Conservation (phyloP, 2,797 vertebrate species). For the Tadarida brasiliensis region DNA sequence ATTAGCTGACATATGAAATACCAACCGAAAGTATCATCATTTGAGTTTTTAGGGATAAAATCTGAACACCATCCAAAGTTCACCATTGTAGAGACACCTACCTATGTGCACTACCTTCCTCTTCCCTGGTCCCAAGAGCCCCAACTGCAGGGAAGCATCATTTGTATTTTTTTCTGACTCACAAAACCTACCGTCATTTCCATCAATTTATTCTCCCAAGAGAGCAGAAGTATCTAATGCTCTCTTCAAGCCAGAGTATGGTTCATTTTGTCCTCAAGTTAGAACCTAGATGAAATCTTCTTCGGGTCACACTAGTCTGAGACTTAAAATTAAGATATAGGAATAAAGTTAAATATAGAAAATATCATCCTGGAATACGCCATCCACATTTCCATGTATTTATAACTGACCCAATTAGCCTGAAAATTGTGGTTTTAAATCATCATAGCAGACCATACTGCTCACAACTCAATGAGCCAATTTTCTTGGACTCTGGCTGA, state of each 20-base stretch:
- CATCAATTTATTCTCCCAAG: conserved; percentile 25
- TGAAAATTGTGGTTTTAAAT: conserved; percentile 33
- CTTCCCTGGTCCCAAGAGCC: not conserved
- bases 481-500: not conserved
- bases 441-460: not conserved
- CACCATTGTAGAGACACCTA: not conserved
- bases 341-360: conserved; percentile 32
- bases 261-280: not conserved
- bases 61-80: conserved; percentile 11
- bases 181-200: not conserved
- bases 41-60: conserved; percentile 36
- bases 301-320: conserved; percentile 23
- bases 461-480: not conserved
- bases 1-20: conserved; percentile 60
- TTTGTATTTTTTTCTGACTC: not conserved
- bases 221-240: not conserved
- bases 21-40: conserved; percentile 10
- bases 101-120: not conserved
- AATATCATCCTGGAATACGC: not conserved
- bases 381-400: not conserved
- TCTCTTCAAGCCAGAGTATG: not conserved
- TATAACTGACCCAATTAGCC: not conserved
- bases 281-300: not conserved
- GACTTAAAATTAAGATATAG: not conserved
- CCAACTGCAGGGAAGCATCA: not conserved